These are phyloP conservation scores for Gadopsis bispinosus DNA, from an alignment of 2,797 vertebrate species.

Conservation along the genomic window DNA sequence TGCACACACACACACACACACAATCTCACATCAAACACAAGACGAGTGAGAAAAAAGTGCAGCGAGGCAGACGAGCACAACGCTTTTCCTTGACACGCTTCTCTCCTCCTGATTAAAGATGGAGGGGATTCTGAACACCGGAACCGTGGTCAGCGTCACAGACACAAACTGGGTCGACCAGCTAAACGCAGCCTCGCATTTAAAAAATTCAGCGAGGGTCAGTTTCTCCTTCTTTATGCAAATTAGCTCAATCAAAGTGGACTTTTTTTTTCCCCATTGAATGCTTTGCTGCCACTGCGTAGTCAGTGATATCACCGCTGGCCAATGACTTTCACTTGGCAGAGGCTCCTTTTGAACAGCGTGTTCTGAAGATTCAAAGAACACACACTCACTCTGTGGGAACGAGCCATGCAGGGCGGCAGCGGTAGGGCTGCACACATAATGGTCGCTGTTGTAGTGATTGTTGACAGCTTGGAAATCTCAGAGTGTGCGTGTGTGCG, in stretches of 20 bases:
- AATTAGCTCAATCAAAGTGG: conserved; percentile 36
- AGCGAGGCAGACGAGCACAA: conserved; percentile 16
- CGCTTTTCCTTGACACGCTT: conserved; percentile 50
- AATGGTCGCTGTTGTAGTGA: conserved; percentile 57
- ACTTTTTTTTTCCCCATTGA: conserved; percentile 1
- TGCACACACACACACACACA: conserved; percentile 14
- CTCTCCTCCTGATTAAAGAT: conserved; percentile 55
- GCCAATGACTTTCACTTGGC: conserved; percentile 52
- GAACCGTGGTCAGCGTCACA: conserved; percentile 46
- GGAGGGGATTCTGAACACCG: conserved; percentile 25
- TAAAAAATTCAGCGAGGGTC: conserved; percentile 22
- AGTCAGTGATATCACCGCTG: conserved; percentile 9
- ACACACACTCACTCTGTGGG: conserved; percentile 21
- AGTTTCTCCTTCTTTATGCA: conserved; percentile 44
- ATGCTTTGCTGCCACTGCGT: conserved; percentile 24
- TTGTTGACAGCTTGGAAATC: conserved; percentile 61
- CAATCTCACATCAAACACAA: conserved; percentile 65
- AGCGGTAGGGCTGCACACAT: conserved; percentile 22
- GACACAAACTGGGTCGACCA: not conserved
- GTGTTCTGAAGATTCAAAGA: conserved; percentile 45
- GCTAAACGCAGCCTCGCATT: conserved; percentile 12
- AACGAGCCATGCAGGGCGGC: conserved; percentile 27
- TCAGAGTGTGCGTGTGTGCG: conserved; percentile 14
- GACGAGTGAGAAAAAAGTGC: conserved; percentile 22
- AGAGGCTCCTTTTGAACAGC: conserved; percentile 26